A percentile compares a stretch with the other conserved stretches of the same genome.
phyloP scores from a whole-genome alignment of 64 coral and sea anemone genomes.

The Pocillopora damicornis region DNA sequence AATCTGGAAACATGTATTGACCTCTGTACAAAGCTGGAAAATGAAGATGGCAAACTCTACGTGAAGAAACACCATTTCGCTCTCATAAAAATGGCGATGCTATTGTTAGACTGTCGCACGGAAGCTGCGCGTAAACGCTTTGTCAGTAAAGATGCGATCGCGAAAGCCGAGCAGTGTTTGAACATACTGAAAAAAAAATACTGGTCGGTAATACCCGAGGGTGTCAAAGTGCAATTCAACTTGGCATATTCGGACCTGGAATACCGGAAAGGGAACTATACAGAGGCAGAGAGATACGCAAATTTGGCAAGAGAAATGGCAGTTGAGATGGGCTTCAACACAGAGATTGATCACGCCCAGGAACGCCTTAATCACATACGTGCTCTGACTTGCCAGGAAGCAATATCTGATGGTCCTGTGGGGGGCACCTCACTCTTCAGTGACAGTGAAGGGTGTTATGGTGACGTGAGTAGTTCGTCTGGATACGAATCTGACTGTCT shows the following conservation, averaged over 20 bases:
- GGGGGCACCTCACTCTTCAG: not conserved
- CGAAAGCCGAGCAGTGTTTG: slow-evolving; percentile 17
- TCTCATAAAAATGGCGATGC: slow-evolving; percentile 37
- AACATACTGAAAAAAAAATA: not conserved
- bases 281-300: slow-evolving; percentile 1
- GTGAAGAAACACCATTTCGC: slow-evolving; percentile 46
- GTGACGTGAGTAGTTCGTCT: not conserved
- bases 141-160: slow-evolving; percentile 7
- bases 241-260: slow-evolving; percentile 25
- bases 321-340: slow-evolving; percentile 22
- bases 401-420: not conserved
- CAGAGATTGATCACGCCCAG: slow-evolving; percentile 25
- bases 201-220: slow-evolving; percentile 3
- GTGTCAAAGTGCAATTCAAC: slow-evolving; percentile 22
- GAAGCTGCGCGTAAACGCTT: slow-evolving; percentile 20
- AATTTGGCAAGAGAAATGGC: not conserved
- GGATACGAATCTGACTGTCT: slow-evolving; percentile 1
- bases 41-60: not conserved
- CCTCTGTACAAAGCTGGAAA: not conserved
- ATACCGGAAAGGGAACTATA: not conserved
- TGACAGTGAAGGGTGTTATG: not conserved
- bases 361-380: slow-evolving; percentile 14
- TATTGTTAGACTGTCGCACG: slow-evolving; percentile 35
- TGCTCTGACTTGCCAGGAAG: not conserved
- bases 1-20: slow-evolving; percentile 23